A percentile compares a stretch with the other conserved stretches of the same genome.
Conservation (phyloP, 2,888 invertebrate genomes). For the Ophion obscuratus region DNA sequence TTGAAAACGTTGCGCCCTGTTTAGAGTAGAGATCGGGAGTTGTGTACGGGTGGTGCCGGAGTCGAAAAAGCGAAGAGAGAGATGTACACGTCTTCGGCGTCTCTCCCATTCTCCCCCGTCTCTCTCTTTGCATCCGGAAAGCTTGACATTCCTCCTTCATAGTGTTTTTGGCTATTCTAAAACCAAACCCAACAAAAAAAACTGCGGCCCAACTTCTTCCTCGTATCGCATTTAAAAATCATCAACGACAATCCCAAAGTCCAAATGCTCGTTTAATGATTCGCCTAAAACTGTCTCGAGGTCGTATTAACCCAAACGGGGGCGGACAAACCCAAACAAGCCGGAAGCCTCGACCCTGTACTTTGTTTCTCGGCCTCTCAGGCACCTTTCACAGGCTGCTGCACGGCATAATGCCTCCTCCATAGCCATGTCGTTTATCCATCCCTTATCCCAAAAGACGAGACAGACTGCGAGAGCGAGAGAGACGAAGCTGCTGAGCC, state of each 20-base stretch:
- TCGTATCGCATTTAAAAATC: too few relatives aligned
- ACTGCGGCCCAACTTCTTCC: too few relatives aligned
- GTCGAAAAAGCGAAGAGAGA: constrained; percentile 52
- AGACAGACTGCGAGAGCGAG: background rate
- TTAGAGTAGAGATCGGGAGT: constrained; percentile 70
- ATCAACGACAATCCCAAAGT: too few relatives aligned
- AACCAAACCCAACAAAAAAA: background rate
- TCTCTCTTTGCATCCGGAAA: constrained; percentile 12
- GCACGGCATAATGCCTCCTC: constrained; percentile 62
- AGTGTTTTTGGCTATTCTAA: constrained; percentile 44
- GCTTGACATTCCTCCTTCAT: constrained; percentile 26
- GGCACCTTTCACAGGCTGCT: constrained; percentile 56
- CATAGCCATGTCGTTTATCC: constrained; percentile 56
- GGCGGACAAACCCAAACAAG: background rate
- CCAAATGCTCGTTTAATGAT: too few relatives aligned
- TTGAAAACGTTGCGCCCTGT: constrained; percentile 73
- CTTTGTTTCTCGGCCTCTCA: constrained; percentile 49
- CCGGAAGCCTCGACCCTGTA: constrained; percentile 6
- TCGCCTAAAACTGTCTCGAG: too few relatives aligned
- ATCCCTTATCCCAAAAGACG: constrained; percentile 13
- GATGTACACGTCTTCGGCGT: constrained; percentile 57
- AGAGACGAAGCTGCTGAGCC: constrained; percentile 1
- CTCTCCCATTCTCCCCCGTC: constrained; percentile 14
- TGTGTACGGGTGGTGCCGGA: constrained; percentile 46
- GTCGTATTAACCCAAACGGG: background rate